phyloP scores from a whole-genome alignment of 2,797 vertebrate species.

The Tokudaia tokunoshimensis region DNA sequence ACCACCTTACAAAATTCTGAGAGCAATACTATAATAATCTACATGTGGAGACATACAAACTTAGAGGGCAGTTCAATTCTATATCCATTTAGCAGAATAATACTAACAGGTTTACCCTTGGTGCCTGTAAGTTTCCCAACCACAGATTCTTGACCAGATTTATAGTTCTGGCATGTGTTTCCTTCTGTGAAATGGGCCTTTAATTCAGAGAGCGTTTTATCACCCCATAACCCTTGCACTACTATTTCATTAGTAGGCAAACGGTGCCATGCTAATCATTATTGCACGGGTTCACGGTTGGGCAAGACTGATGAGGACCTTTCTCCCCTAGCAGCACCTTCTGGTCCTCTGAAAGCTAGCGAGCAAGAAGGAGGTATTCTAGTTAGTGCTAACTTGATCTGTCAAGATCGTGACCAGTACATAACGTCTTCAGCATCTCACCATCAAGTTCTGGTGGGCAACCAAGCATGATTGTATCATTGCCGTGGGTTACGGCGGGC shows the following conservation, averaged over 20 bases:
- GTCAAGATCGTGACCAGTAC: neutral
- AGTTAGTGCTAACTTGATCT: neutral
- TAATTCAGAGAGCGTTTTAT: too few relatives aligned
- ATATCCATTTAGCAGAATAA: neutral
- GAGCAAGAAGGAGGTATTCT: neutral
- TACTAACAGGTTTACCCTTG: neutral
- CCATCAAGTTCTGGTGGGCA: neutral
- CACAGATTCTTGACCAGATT: neutral
- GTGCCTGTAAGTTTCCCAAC: too few relatives aligned
- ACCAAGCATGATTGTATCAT: neutral
- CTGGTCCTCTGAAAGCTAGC: neutral
- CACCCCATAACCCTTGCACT: too few relatives aligned
- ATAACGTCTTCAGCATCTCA: neutral
- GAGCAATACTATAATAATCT: neutral
- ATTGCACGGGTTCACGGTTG: neutral
- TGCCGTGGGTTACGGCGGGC: neutral
- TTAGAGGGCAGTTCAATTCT: neutral
- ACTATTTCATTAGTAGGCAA: neutral
- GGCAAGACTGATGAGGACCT: neutral
- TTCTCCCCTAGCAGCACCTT: neutral
- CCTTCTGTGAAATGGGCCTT: neutral
- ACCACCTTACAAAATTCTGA: neutral
- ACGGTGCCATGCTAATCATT: too few relatives aligned
- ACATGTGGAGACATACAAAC: neutral
- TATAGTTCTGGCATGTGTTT: neutral